Conservation (phyloP, 2,113 vertebrate species). For the Carassius gibelio region DNA sequence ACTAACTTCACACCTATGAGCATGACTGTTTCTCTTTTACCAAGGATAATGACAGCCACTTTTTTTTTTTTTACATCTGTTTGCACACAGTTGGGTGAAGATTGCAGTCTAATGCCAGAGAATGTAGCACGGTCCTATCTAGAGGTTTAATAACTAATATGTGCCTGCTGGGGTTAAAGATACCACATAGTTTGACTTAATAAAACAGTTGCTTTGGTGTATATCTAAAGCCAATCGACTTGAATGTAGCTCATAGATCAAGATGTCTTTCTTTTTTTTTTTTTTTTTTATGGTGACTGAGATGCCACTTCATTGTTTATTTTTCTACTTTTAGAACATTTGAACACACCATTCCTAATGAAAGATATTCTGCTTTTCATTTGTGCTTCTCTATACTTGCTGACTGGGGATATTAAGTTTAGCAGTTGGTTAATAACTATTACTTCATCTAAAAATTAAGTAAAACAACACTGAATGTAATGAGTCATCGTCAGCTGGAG, state of each 20-base stretch:
- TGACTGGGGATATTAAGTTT: constrained; percentile 82
- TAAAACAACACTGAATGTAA: constrained; percentile 97
- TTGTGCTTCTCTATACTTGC: constrained; percentile 78
- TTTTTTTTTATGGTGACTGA: constrained; percentile 68
- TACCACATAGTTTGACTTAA: constrained; percentile 92
- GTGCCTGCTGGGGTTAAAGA: constrained; percentile 87
- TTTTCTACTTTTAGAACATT: constrained; percentile 63
- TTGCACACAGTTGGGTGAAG: constrained; percentile 87
- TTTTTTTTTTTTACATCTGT: neutral
- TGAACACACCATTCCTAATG: constrained; percentile 59
- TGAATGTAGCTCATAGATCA: constrained; percentile 87
- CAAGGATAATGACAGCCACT: constrained; percentile 43
- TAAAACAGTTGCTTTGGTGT: constrained; percentile 87
- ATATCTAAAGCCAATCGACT: constrained; percentile 76
- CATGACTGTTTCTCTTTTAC: constrained; percentile 16
- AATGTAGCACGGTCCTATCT: constrained; percentile 96
- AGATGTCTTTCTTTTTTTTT: constrained; percentile 38
- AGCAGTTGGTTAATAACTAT: constrained; percentile 76
- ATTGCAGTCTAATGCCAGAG: constrained; percentile 82
- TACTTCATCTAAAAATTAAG: constrained; percentile 95
- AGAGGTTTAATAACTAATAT: constrained; percentile 82
- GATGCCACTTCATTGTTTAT: constrained; percentile 58
- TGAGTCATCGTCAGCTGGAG: constrained; percentile 88
- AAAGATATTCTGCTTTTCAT: constrained; percentile 46
- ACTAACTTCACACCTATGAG: constrained; percentile 43